Evolutionary conservation across 2,113 vertebrate genomes (phyloP).

Genomic region (Heterotilapia buettikoferi): DNA sequence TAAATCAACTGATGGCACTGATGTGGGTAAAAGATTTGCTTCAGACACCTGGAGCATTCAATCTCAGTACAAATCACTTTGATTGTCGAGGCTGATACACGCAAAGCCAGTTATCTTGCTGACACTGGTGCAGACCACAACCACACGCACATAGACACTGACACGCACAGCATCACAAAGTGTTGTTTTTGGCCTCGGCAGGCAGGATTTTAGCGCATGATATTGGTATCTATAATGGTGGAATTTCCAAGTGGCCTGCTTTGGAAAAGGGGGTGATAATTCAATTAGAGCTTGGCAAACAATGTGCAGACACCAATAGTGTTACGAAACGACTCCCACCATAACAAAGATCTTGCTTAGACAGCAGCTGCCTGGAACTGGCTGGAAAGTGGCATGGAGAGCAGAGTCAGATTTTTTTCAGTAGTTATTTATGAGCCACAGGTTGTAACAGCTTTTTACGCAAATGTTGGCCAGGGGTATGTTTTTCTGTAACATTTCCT

Average conservation of each 20-base stretch:
- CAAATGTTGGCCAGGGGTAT: neutral
- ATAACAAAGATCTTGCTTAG: constrained; percentile 31
- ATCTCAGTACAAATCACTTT: neutral
- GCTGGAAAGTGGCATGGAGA: neutral
- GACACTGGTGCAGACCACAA: neutral
- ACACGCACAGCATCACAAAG: neutral
- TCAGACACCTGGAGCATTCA: neutral
- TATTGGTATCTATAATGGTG: constrained; percentile 1
- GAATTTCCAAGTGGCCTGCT: constrained; percentile 36
- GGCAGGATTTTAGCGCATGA: neutral
- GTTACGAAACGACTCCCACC: constrained; percentile 15
- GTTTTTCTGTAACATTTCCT: neutral
- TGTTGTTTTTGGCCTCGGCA: constrained; percentile 23
- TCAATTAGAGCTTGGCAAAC: constrained; percentile 33
- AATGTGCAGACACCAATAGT: constrained; percentile 6
- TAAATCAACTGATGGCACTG: constrained; percentile 27
- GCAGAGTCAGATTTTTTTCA: neutral
- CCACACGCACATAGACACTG: neutral
- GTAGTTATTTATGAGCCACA: neutral
- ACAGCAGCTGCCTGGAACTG: constrained; percentile 5
- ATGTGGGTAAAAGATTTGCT: neutral
- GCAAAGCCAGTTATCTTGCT: neutral
- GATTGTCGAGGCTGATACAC: neutral
- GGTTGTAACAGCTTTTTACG: neutral
- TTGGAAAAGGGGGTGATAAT: constrained; percentile 39